Evolutionary conservation across 2,888 invertebrate species (phyloP).

Genomic region (Acanthopleura granulata): DNA sequence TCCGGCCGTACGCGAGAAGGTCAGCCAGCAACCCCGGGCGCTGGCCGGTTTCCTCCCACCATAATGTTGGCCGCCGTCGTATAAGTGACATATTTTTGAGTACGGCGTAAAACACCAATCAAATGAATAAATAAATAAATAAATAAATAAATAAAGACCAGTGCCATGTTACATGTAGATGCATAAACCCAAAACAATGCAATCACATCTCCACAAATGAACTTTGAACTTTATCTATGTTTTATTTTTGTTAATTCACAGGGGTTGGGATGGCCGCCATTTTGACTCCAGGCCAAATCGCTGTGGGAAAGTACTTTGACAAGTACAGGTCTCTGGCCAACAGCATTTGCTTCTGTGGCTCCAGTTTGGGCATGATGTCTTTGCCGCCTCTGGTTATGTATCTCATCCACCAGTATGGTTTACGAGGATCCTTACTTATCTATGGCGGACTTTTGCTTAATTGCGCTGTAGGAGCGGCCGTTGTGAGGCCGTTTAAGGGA

Average conservation of each 20-base stretch:
- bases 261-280: slow-evolving; percentile 26
- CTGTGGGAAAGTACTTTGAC: slow-evolving; percentile 27
- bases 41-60: no score
- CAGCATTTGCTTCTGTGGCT: slow-evolving; percentile 24
- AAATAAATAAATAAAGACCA: no score
- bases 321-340: slow-evolving; percentile 25
- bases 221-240: no score
- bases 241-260: slow-evolving; percentile 13
- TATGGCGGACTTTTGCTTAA: slow-evolving; percentile 9
- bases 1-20: no score
- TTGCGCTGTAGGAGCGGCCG: not conserved
- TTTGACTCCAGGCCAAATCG: slow-evolving; percentile 19
- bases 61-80: no score
- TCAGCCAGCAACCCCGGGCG: no score
- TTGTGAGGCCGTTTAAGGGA: not conserved
- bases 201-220: no score
- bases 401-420: slow-evolving; percentile 22
- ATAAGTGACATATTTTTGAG: no score
- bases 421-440: slow-evolving; percentile 24
- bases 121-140: no score
- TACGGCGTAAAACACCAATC: no score
- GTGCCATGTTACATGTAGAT: no score
- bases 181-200: no score
- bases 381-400: slow-evolving; percentile 23
- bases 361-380: slow-evolving; percentile 22